Percentiles rank a stretch among this genome's conserved stretches.
Conservation (phyloP, 2,888 invertebrate species). For the Panorpa germanica region DNA sequence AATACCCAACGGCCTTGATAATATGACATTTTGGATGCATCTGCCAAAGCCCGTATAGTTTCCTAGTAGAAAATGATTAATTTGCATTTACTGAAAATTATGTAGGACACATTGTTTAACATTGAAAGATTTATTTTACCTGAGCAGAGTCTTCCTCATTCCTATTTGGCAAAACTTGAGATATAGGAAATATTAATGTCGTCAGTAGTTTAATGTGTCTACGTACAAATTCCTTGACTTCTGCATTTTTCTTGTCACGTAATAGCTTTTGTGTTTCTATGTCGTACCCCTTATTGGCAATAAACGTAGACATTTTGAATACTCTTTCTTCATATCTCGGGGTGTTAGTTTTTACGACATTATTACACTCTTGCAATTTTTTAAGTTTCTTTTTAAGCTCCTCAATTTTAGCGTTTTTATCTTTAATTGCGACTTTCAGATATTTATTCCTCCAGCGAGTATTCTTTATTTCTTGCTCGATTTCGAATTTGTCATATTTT, state of each 20-base stretch:
- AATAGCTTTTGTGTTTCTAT: conserved; percentile 21
- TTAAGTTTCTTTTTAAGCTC: conserved; percentile 15
- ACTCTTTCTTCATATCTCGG: conserved; percentile 29
- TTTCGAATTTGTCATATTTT: too few relatives aligned
- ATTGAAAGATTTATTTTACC: conserved; percentile 8
- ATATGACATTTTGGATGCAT: conserved; percentile 61
- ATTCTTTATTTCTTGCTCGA: too few relatives aligned
- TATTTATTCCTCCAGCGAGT: too few relatives aligned
- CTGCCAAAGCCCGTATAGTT: conserved; percentile 37
- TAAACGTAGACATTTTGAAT: conserved; percentile 22
- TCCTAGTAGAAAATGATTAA: too few relatives aligned
- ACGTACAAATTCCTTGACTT: conserved; percentile 7
- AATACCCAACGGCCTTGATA: conserved; percentile 63
- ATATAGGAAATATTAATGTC: background rate
- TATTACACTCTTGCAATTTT: conserved; percentile 16
- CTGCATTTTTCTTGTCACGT: conserved; percentile 9
- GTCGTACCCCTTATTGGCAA: conserved; percentile 21
- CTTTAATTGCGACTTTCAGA: conserved; percentile 27
- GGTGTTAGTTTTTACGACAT: conserved; percentile 23
- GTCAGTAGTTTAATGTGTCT: conserved; percentile 9
- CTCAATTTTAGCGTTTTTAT: conserved; percentile 23
- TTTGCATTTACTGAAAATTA: conserved; percentile 12
- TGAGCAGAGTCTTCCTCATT: conserved; percentile 12
- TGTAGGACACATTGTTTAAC: background rate
- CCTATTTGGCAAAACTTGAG: conserved; percentile 8